Conservation (phyloP, 2,797 vertebrate species). For the Columba guinea region DNA sequence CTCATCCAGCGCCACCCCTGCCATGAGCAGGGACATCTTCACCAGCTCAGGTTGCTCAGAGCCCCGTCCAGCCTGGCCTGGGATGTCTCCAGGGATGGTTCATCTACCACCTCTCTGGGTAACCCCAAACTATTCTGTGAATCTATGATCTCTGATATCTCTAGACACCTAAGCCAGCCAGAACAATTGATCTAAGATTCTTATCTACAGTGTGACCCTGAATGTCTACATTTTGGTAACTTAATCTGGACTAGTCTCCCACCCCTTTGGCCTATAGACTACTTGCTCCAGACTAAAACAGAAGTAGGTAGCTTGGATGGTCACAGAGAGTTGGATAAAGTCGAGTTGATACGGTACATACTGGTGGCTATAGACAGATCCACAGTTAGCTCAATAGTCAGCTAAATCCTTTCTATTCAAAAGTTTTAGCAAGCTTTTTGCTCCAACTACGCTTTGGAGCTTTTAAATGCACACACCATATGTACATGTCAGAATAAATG, state of each 20-base stretch:
- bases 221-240: background rate
- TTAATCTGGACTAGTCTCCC: background rate
- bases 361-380: background rate
- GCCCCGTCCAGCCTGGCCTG: too few species aligned
- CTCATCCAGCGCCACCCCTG: too few species aligned
- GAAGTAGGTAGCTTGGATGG: background rate
- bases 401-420: background rate
- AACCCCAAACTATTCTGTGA: too few species aligned
- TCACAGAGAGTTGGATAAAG: background rate
- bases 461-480: background rate
- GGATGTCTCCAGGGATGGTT: too few species aligned
- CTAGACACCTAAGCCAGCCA: background rate
- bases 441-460: background rate
- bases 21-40: too few species aligned
- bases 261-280: background rate
- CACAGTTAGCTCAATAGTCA: background rate
- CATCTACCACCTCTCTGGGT: too few species aligned
- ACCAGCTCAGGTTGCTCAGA: too few species aligned
- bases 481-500: background rate
- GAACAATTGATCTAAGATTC: background rate
- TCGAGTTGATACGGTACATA: background rate
- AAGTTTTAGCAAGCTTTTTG: background rate
- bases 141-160: background rate
- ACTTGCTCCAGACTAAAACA: background rate
- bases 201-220: background rate